These are phyloP conservation scores for Oithona nana DNA, from an alignment of 2,888 invertebrate species.

Conservation along the genomic window DNA sequence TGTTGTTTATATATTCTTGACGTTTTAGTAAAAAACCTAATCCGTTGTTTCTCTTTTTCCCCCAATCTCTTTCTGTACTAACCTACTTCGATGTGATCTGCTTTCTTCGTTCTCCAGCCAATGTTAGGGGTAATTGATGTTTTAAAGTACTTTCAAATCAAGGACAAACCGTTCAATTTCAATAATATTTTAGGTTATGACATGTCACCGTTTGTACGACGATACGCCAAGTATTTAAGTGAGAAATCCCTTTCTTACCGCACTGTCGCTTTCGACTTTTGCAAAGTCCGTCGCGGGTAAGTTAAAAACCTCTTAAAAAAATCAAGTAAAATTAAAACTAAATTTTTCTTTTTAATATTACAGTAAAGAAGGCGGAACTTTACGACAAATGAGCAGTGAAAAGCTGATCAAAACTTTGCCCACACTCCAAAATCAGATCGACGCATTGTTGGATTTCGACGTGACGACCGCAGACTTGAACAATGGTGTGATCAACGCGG, in stretches of 20 bases:
- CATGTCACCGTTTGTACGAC: conserved; percentile 96
- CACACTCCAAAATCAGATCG: conserved; percentile 81
- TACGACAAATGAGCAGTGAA: conserved; percentile 92
- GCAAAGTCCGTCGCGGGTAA: conserved; percentile 97
- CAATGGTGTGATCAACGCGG: conserved; percentile 96
- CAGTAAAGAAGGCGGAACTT: conserved; percentile 89
- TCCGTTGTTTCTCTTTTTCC: not conserved
- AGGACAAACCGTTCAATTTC: too few relatives aligned
- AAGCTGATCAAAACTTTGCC: conserved; percentile 91
- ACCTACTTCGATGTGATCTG: not conserved
- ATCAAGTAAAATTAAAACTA: not conserved
- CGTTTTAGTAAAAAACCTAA: not conserved
- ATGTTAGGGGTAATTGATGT: not conserved
- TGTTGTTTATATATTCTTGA: too few relatives aligned
- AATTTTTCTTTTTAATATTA: conserved; percentile 21
- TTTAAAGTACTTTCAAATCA: too few relatives aligned
- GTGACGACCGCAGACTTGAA: conserved; percentile 88
- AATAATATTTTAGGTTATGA: conserved; percentile 59
- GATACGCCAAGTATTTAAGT: conserved; percentile 97
- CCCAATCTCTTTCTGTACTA: not conserved
- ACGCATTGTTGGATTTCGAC: conserved; percentile 89
- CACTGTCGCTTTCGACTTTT: conserved; percentile 97
- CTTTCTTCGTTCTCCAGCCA: not conserved
- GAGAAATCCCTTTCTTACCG: conserved; percentile 97
- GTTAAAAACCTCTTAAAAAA: not conserved